Conservation (phyloP, 2,888 invertebrate genomes). For the Euzetes globulus region DNA sequence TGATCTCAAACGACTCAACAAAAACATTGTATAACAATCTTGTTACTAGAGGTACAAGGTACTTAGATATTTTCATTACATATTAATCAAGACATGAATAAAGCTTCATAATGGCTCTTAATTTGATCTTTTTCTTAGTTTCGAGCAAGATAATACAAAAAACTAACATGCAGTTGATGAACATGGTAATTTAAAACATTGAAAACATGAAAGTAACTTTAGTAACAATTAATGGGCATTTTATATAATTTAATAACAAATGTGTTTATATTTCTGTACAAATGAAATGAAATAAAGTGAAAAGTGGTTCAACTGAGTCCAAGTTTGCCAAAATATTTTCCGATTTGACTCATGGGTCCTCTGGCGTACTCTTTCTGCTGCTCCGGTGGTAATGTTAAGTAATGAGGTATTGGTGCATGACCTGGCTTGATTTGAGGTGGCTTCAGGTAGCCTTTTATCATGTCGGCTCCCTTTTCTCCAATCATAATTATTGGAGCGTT, state of each 20-base stretch:
- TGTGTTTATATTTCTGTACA: neutral
- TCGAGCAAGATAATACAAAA: too few species aligned
- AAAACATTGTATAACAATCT: too few species aligned
- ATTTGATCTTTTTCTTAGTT: too few species aligned
- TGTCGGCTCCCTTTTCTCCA: conserved; percentile 58
- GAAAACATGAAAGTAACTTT: too few species aligned
- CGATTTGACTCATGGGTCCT: conserved; percentile 36
- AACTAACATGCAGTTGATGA: too few species aligned
- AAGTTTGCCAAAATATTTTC: conserved; percentile 33
- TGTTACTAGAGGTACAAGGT: too few species aligned
- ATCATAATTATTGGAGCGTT: conserved; percentile 89
- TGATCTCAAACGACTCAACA: too few species aligned
- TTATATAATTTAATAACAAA: neutral
- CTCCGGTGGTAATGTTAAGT: conserved; percentile 30
- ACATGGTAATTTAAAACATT: too few species aligned
- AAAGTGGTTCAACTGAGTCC: neutral
- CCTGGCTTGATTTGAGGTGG: conserved; percentile 28
- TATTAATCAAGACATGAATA: too few species aligned
- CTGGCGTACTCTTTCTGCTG: conserved; percentile 25
- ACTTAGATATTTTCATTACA: too few species aligned
- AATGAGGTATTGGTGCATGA: conserved; percentile 32
- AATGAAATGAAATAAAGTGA: neutral
- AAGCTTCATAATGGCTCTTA: too few species aligned
- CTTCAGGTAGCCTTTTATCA: conserved; percentile 35
- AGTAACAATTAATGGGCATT: neutral